phyloP scores from a whole-genome alignment of 2,113 vertebrate species.

The Xenotilapia longispinis region DNA sequence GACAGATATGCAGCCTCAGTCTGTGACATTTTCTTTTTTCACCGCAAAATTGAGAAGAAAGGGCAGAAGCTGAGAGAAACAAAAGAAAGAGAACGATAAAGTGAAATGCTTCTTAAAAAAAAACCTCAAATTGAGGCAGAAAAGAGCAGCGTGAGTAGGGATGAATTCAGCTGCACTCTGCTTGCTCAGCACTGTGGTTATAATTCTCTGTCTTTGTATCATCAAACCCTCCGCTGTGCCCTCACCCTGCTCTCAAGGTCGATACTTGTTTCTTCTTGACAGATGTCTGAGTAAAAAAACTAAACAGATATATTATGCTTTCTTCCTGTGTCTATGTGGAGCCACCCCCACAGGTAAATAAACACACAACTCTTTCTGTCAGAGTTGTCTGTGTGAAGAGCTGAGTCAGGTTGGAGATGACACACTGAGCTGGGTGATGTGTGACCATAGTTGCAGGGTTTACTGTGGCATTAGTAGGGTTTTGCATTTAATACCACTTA shows the following conservation, averaged over 20 bases:
- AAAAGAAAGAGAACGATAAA: neutral
- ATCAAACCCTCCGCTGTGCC: neutral
- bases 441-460: neutral
- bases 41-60: neutral
- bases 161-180: neutral
- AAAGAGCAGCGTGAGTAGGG: neutral
- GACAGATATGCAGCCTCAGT: neutral
- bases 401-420: conserved; percentile 28
- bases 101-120: neutral
- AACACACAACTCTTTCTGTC: neutral
- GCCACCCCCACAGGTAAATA: neutral
- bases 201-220: conserved; percentile 12
- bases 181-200: conserved; percentile 27
- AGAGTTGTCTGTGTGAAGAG: conserved; percentile 7
- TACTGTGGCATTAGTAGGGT: neutral
- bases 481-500: neutral
- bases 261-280: conserved; percentile 2
- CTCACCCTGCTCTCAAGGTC: conserved; percentile 24
- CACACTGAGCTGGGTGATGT: neutral
- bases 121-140: neutral
- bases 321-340: neutral
- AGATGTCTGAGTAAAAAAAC: conserved; percentile 5
- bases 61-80: neutral
- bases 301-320: conserved; percentile 1
- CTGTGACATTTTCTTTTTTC: conserved; percentile 29